Evolutionary conservation across 2,113 vertebrate species (phyloP), one percentile per base, ranked within the genome.

Genomic region (Larimichthys polyactis): DNA sequence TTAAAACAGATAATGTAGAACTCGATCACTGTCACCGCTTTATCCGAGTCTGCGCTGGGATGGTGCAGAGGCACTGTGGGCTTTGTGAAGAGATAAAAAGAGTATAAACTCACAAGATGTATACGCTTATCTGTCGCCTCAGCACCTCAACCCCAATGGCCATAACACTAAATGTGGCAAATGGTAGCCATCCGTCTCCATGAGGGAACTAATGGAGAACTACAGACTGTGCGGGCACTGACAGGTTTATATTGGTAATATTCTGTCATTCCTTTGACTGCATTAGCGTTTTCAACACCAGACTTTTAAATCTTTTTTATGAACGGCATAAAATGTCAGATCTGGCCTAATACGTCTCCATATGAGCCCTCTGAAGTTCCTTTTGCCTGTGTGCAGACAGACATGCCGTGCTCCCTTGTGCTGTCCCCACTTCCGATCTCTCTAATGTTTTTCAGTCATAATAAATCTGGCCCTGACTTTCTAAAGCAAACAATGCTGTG

Each of bases 381-480:
- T 75, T 82, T 81, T 84, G 74, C 92, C 92, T 87, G 94, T 92
- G 95, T 92, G 95, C 91, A 93, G 94, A 90, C 93, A 92, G 94
- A 95, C 95, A 93, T 95, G 95, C 94, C 96, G 92, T 94, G 91
- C 92, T 93, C 93, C 94, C 94, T 40, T 91, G 92, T 93, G 92
- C 93, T 88, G 90, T 93, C 93, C 95, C 95, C 95, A 94, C 95
- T 97, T 97, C 95, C 94, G 95, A 96, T 96, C 96, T 94, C 96
- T 96, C 94, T 94, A 95, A 96, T 96, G 95, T 94, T 96, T 96
- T 97, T 96, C 95, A 97, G 95, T 94, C 96, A 96, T 96, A 96
- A 97, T 97, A 97, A 97, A 97, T 97, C 95, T 95, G 95, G 95
- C 94, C 93, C 96, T 96, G 96, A 96, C 96, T 98, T 97, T 94